Percentiles rank a stretch among this genome's conserved stretches.
Evolutionary conservation across 1,140 invertebrate genomes (phyloP).

Genomic region (Ceratina japonica): DNA sequence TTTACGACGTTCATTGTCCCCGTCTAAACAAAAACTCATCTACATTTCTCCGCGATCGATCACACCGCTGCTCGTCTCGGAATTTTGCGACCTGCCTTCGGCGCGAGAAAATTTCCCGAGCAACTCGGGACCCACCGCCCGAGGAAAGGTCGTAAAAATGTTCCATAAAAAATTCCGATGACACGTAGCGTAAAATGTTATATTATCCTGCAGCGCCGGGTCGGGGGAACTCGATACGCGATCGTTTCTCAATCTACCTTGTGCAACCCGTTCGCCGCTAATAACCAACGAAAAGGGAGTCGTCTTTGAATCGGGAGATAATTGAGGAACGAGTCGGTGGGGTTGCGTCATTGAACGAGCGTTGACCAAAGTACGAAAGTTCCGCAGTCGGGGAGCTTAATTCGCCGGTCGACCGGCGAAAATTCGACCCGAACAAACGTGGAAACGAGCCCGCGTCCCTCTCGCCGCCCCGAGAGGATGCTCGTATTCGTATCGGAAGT

Average conservation of each 20-base stretch:
- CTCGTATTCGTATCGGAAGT: constrained; percentile 43
- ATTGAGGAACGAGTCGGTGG: background rate
- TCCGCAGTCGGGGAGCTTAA: background rate
- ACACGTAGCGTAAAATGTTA: background rate
- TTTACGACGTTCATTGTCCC: constrained; percentile 45
- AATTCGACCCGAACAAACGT: background rate
- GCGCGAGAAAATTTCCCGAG: background rate
- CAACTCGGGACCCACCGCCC: too few relatives aligned
- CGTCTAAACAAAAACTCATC: constrained; percentile 24
- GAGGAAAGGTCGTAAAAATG: background rate
- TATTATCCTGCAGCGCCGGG: background rate
- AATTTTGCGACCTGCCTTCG: background rate
- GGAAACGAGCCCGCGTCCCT: background rate
- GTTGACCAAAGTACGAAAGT: background rate
- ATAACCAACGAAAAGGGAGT: background rate
- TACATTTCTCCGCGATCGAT: constrained; percentile 19
- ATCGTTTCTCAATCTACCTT: background rate
- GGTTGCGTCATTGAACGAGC: background rate
- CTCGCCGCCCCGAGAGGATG: constrained; percentile 24
- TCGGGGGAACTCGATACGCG: background rate
- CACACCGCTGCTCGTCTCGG: background rate
- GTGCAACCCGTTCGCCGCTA: background rate
- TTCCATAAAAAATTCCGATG: background rate
- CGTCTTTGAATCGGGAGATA: background rate
- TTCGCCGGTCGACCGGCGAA: background rate